Percentiles rank a stretch among this genome's conserved stretches.
These are phyloP conservation scores for Jacana jacana DNA, from an alignment of 2,113 vertebrate genomes.

Conservation along the genomic window DNA sequence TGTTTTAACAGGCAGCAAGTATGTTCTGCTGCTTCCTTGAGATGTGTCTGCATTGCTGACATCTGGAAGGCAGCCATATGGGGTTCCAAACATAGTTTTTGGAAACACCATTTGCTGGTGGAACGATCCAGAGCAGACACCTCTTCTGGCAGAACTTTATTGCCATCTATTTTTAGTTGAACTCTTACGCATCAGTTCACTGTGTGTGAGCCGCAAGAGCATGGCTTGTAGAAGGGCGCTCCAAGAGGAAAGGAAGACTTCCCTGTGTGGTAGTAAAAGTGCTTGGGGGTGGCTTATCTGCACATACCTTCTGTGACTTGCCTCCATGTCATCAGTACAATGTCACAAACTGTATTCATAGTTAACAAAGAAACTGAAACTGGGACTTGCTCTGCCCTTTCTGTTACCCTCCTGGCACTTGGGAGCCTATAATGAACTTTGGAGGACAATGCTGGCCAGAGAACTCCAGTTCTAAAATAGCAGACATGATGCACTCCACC, in stretches of 20 bases:
- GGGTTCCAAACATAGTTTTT: neutral
- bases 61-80: neutral
- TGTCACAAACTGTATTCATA: neutral
- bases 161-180: slow-evolving; percentile 19
- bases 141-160: slow-evolving; percentile 6
- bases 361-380: neutral
- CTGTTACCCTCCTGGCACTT: neutral
- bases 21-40: neutral
- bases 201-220: neutral
- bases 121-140: neutral
- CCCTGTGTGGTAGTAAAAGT: neutral
- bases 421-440: neutral
- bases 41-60: neutral
- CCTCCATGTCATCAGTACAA: neutral
- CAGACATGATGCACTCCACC: neutral
- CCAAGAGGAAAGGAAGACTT: neutral
- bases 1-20: neutral
- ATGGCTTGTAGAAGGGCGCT: neutral
- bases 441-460: neutral
- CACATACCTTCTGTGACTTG: neutral
- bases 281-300: neutral
- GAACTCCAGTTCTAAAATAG: neutral
- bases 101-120: slow-evolving; percentile 1
- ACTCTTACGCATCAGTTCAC: neutral
- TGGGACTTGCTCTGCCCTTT: neutral